phyloP scores from a whole-genome alignment of 2,113 vertebrate genomes.

The Petaurus breviceps region DNA sequence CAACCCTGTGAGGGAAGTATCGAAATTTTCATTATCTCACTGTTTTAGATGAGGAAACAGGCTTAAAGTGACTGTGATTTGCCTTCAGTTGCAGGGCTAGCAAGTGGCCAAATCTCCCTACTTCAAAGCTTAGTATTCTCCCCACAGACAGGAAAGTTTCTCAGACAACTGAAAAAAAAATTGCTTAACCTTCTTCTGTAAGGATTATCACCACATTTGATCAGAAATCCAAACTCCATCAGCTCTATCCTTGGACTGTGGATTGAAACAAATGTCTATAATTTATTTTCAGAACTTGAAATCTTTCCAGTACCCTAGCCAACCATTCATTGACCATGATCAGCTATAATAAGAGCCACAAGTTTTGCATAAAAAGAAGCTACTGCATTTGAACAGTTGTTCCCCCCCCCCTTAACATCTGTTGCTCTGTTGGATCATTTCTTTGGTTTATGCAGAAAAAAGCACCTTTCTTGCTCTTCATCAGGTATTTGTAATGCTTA shows the following conservation, averaged over 20 bases:
- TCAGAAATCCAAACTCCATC: background rate
- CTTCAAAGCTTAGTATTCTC: background rate
- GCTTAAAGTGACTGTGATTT: background rate
- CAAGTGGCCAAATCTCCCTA: background rate
- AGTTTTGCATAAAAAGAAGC: background rate
- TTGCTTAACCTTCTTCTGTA: background rate
- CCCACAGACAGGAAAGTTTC: background rate
- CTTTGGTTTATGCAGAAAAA: background rate
- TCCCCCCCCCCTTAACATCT: background rate
- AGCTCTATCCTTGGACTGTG: background rate
- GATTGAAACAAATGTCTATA: background rate
- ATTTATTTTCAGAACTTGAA: background rate
- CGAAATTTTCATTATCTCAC: background rate
- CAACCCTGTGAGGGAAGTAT: background rate
- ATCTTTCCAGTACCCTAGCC: background rate
- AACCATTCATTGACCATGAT: background rate
- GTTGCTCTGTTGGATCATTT: slow-evolving; percentile 25
- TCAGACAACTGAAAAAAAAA: background rate
- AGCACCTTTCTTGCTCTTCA: slow-evolving; percentile 17
- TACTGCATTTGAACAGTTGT: background rate
- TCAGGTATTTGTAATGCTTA: background rate
- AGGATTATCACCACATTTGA: background rate
- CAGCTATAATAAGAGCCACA: background rate
- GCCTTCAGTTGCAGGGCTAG: background rate
- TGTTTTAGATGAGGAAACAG: background rate